These are phyloP conservation scores for Lordiphosa stackelbergi DNA, from an alignment of 1,140 invertebrate species.

Conservation along the genomic window DNA sequence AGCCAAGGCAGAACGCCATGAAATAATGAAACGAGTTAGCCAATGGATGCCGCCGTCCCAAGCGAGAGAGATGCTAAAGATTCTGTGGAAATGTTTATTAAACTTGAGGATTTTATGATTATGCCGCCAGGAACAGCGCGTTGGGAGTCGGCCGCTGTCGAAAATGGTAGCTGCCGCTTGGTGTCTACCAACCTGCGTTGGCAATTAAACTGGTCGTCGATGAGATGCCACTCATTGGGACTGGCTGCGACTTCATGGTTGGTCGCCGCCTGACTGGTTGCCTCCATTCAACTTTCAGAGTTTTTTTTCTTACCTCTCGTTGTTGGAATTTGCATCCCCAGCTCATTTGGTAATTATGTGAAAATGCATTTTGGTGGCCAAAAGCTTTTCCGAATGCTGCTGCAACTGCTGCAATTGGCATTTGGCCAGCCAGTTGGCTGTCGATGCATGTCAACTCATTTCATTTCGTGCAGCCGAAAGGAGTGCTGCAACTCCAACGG, in stretches of 20 bases:
- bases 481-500: conserved; percentile 32
- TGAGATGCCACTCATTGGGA: conserved; percentile 55
- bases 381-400: conserved; percentile 57
- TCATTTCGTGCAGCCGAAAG: conserved; percentile 49
- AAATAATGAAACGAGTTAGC: conserved; percentile 58
- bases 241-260: conserved; percentile 19
- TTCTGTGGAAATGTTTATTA: conserved; percentile 75
- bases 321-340: conserved; percentile 48
- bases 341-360: conserved; percentile 75
- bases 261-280: conserved; percentile 23
- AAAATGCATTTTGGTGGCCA: conserved; percentile 65
- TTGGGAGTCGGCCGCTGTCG: conserved; percentile 22
- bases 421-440: conserved; percentile 28
- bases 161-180: conserved; percentile 3
- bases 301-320: not conserved
- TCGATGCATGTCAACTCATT: conserved; percentile 70
- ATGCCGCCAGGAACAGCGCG: conserved; percentile 52
- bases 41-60: conserved; percentile 23
- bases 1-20: conserved; percentile 60
- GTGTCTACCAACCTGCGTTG: conserved; percentile 48
- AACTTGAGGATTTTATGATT: conserved; percentile 72
- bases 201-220: conserved; percentile 71
- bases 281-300: conserved; percentile 65
- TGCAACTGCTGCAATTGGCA: conserved; percentile 41
- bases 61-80: conserved; percentile 62